These are phyloP conservation scores for Theonella swinhoei DNA, from an alignment of 37 sponge, comb jelly and placozoan species.

Conservation along the genomic window DNA sequence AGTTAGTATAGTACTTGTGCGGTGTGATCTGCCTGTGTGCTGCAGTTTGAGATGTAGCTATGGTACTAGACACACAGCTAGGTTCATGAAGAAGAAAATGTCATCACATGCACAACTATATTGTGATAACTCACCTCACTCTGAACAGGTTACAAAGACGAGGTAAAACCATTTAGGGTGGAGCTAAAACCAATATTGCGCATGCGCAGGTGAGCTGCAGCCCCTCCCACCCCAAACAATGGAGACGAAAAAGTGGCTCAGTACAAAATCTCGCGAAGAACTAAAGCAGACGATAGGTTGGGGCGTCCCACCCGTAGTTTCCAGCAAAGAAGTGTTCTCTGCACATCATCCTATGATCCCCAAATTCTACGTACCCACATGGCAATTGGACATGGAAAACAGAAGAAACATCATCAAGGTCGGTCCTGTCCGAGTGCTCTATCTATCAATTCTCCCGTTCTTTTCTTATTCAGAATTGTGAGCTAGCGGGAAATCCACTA, in stretches of 20 bases:
- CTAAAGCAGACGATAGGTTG: not conserved
- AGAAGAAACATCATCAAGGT: slow-evolving; percentile 62
- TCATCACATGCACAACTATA: too few relatives aligned
- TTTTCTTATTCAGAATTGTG: slow-evolving; percentile 23
- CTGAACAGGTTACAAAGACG: too few relatives aligned
- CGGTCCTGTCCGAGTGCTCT: not conserved
- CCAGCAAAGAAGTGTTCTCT: slow-evolving; percentile 41
- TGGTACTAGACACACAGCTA: too few relatives aligned
- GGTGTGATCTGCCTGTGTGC: too few relatives aligned
- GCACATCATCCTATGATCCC: slow-evolving; percentile 80
- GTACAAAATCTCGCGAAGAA: not conserved
- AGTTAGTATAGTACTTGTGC: too few relatives aligned
- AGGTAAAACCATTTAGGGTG: too few relatives aligned
- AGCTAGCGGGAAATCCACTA: slow-evolving; percentile 7
- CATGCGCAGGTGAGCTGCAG: too few relatives aligned
- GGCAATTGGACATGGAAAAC: slow-evolving; percentile 90
- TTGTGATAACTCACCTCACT: too few relatives aligned
- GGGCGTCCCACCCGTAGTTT: not conserved
- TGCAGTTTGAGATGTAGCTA: too few relatives aligned
- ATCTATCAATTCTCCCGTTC: not conserved
- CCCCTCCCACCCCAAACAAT: too few relatives aligned
- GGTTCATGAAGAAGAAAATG: too few relatives aligned
- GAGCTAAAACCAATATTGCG: too few relatives aligned
- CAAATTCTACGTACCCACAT: slow-evolving; percentile 70
- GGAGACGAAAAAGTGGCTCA: not conserved